Evolutionary conservation across 2,797 vertebrate species (phyloP), one percentile per base, ranked within the genome.

Genomic region (Myotis myotis): DNA sequence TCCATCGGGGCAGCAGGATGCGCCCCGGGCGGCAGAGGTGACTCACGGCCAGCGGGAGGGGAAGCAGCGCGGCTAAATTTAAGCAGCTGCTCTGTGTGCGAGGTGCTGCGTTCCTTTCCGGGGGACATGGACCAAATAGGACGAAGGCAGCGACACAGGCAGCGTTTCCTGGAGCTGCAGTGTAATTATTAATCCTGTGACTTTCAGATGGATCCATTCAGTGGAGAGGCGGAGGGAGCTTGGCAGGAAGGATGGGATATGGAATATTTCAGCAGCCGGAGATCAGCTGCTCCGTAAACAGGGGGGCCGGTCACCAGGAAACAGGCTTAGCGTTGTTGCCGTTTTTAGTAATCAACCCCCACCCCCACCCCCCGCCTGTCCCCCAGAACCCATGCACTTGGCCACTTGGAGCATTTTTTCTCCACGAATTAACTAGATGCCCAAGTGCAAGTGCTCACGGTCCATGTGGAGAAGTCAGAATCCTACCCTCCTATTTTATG

Each of bases 21-120:
- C 53, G 64, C 66, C 74, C 87, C 10, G 0, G 92, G 95, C 36
- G 79, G 93, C 49, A 10, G 91, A 94, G 95, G 93, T 96, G 97
- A 97, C 74, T 55, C 53, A 3, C 19, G 68, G 64, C 41, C 36
- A 33, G 25, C 0, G 8, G 17, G 41, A 89, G 55, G 92, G 76
- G 91, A 87, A 57, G 2, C 28, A 6, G 55, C 55, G 5, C 2
- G 1, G 80, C 95, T 95, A 87, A 84, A 95, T 91, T 95, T 93
- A 87, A 57, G 2, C 28, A 5, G 93, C 94, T 72, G 64, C 20
- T 57, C 7, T 22, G 30, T 81, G 81, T n/a, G 47, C n/a, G 55
- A 84, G 49, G 81, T 25, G 89, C 64, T 89, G 78, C 68, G 72
- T 87, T 70, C 57, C 78, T 81, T 96, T 88, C 84, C 89, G n/a